Base-by-base conservation (phyloP, 2,797 vertebrate genomes). In the Erethizon dorsatum region DNA sequence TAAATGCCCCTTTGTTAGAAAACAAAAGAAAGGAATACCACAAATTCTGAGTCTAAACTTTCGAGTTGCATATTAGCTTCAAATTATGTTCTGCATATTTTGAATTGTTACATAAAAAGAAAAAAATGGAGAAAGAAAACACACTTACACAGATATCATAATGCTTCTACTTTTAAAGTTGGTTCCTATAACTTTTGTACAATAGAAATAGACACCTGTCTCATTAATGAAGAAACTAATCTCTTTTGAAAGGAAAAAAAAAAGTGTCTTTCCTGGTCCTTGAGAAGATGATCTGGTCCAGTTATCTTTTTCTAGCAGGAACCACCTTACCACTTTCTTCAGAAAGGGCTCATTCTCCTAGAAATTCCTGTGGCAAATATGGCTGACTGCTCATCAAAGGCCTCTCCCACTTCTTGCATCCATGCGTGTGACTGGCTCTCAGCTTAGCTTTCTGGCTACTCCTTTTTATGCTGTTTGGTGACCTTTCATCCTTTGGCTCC, bases 1-100 rank as follows among this genome's bases (percentile, higher is more conserved):
- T 85, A 88, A 95, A 90, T 63, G 18, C 54, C 52, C 20, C 87
- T 96, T 95, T 97, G 91, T 95, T 95, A 88, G 80, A 91, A 96
- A 92, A 90, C 37, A 73, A 94, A 24, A 83, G 31, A 59, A 96
- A 88, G 69, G 96, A 95, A 96, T 94, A 75, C n/a, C 33, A 83
- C 71, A 93, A 65, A 80, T 86, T 61, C 75, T 95, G 73, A 96
- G 61, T 50, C 65, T 91, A 50, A 90, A 52, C 90, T 96, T 91
- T 65, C 91, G 79, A 95, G 45, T 33, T 95, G 13, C 22, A 45
- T 61, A 84, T 89, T 93, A 94, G 59, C 45, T 91, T 97, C 77
- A 88, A 63, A 69, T 59, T 95, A 77, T 59, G 41, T 63, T 75
- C 4, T 88, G 33, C 1, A 11, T 83, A 24, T 77, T 96, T 92